Evolutionary conservation across 2,888 invertebrate genomes (phyloP).

Genomic region (Meteorus cinctellus): DNA sequence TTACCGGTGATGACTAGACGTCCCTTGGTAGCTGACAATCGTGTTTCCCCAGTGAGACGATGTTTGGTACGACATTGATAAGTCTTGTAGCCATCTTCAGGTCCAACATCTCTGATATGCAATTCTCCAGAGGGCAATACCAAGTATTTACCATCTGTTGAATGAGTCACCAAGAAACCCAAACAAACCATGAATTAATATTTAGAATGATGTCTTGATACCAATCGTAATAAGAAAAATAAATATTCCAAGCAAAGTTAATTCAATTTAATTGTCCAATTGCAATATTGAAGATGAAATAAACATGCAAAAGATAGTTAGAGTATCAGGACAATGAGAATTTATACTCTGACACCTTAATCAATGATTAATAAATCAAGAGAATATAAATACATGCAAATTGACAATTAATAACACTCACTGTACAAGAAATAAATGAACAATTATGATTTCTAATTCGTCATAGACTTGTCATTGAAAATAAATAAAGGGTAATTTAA

Average conservation of each 20-base stretch:
- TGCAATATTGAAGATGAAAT: neutral
- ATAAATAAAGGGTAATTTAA: neutral
- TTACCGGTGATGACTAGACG: constrained; percentile 96
- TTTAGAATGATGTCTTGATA: neutral
- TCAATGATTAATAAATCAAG: neutral
- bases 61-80: constrained; percentile 96
- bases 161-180: constrained; percentile 32
- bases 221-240: neutral
- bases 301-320: neutral
- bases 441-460: neutral
- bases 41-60: constrained; percentile 92
- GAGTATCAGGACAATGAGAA: neutral
- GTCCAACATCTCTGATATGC: constrained; percentile 95
- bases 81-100: constrained; percentile 94
- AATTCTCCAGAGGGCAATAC: constrained; percentile 96
- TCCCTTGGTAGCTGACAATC: constrained; percentile 94
- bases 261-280: neutral
- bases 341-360: neutral
- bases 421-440: neutral
- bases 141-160: constrained; percentile 94
- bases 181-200: constrained; percentile 29
- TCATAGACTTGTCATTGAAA: too few relatives aligned
- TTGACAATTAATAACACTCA: neutral
- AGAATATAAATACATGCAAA: neutral
- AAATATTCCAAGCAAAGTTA: neutral